phyloP scores from a whole-genome alignment of 2,797 vertebrate species.

The Aphelocoma californica region DNA sequence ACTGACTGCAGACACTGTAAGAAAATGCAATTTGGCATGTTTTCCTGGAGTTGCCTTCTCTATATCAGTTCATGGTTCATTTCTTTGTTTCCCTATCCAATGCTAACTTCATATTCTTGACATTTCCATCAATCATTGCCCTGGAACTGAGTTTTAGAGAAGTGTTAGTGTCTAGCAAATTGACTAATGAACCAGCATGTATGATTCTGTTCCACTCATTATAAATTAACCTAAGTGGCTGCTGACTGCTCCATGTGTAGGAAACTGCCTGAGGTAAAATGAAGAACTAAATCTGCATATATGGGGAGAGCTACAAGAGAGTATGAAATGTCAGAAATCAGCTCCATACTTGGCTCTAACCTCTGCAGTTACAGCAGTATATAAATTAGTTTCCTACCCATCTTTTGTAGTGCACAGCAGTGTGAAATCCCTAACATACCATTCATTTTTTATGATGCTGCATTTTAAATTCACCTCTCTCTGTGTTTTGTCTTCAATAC shows the following conservation, averaged over 20 bases:
- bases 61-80: neutral
- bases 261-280: constrained; percentile 32
- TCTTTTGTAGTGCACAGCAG: neutral
- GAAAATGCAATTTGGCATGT: constrained; percentile 1
- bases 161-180: neutral
- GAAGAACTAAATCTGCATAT: neutral
- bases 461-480: neutral
- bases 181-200: constrained; percentile 11
- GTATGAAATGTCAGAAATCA: neutral
- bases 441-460: constrained; percentile 4
- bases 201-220: constrained; percentile 7
- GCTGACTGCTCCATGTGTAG: neutral
- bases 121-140: constrained; percentile 8
- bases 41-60: neutral
- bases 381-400: neutral
- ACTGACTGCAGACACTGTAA: neutral
- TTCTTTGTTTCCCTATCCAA: neutral
- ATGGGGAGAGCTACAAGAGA: neutral
- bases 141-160: neutral
- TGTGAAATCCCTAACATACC: neutral
- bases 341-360: neutral
- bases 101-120: constrained; percentile 20
- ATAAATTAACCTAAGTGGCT: constrained; percentile 36
- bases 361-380: neutral
- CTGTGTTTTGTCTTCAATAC: neutral